Evolutionary conservation across 2,888 invertebrate species (phyloP), one percentile per base, ranked within the genome.

Genomic region (Euspilapteryx auroguttella): DNA sequence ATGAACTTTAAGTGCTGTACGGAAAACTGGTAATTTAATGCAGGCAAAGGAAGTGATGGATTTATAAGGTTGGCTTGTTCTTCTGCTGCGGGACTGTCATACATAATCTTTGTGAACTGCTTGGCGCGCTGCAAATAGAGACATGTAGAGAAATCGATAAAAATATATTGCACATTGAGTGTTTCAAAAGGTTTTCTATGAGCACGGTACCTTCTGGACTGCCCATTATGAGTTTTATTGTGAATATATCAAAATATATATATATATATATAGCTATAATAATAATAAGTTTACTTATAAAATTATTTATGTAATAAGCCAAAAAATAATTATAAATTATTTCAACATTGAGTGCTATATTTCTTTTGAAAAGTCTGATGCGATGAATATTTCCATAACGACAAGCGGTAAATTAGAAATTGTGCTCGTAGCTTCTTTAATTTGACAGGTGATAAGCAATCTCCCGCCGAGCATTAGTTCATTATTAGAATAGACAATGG

Each of bases 51-150:
- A 37, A 45, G 53, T 47, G 53, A 59, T 44, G 49, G 58, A 61
- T 64, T 63, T 64, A 61, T 62, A 55, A 45, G 55, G 52, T 49
- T 46, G 54, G 48, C 58, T 35, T 52, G 58, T 58, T 53, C 47
- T 49, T 44, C 49, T 53, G 47, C 51, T 43, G 50, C 50, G 55
- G 57, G 59, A 55, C 54, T 58, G 69, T 75, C 73, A 73, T n/a
- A n/a, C n/a, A n/a, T 75, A 73, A 73, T 75, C 66, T 73, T 68
- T 68, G 69, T 68, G 59, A 66, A 55, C 62, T 61, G 61, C 64
- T 63, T 61, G 68, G 62, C 58, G 63, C 53, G 45, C 51, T 47
- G 45, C 54, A 53, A 48, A 30, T 33, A 51, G 49, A 59, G 55
- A 59, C 55, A 55, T 49, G 56, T 47, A 47, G 48, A 48, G 54